phyloP scores from a whole-genome alignment of 92 coral and sea anemone species.

The Zoanthus gigantus region DNA sequence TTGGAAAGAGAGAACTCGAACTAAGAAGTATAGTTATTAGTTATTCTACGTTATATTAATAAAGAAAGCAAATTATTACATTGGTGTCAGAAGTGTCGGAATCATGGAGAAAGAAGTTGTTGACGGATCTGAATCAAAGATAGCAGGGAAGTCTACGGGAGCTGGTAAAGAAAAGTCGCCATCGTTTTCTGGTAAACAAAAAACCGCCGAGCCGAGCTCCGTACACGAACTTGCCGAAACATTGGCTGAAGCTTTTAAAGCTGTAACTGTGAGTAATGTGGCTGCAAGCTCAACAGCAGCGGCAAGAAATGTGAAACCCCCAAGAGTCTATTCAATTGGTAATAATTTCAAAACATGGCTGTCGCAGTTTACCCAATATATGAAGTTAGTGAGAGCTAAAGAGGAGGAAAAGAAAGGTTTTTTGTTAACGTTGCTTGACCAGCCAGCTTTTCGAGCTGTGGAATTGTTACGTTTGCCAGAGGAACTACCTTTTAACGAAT shows the following conservation, averaged over 20 bases:
- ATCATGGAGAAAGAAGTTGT: neutral
- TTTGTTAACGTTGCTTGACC: slow-evolving; percentile 18
- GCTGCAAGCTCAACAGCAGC: neutral
- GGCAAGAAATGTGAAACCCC: neutral
- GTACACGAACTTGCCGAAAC: neutral
- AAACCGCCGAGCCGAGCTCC: neutral
- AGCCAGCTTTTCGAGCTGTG: slow-evolving; percentile 41
- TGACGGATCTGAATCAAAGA: neutral
- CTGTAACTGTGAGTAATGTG: neutral
- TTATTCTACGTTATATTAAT: too few relatives aligned
- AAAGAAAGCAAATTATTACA: neutral
- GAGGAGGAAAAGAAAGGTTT: neutral
- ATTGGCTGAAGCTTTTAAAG: slow-evolving; percentile 4
- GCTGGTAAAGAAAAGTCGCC: neutral
- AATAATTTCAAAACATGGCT: slow-evolving; percentile 14
- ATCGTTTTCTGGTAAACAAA: neutral
- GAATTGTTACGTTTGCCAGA: slow-evolving; percentile 36
- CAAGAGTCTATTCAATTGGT: slow-evolving; percentile 2
- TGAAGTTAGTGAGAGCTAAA: neutral
- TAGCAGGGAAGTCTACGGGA: neutral
- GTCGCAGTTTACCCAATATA: neutral
- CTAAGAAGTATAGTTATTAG: too few relatives aligned
- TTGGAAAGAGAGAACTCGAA: too few relatives aligned
- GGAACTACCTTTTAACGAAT: slow-evolving; percentile 30
- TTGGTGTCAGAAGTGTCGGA: neutral